These are phyloP conservation scores for Meteorus sp. DNA, from an alignment of 1,140 invertebrate genomes.

Conservation along the genomic window DNA sequence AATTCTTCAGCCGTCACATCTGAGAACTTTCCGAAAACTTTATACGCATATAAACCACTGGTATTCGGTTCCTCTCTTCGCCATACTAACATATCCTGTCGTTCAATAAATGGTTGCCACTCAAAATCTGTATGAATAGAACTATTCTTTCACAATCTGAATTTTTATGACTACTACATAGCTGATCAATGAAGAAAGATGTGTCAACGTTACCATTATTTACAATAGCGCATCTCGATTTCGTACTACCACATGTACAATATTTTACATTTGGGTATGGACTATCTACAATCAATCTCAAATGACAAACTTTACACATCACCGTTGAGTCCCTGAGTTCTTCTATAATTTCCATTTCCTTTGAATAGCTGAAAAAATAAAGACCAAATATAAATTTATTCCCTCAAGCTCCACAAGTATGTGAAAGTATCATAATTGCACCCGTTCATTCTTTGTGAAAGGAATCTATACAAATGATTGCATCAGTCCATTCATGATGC, in stretches of 20 bases:
- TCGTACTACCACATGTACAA: constrained; percentile 54
- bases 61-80: constrained; percentile 67
- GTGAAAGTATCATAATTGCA: too few relatives aligned
- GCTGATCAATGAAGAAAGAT: neutral
- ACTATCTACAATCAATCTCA: constrained; percentile 63
- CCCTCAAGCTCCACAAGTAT: too few relatives aligned
- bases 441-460: too few relatives aligned
- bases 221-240: constrained; percentile 20
- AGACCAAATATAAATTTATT: neutral
- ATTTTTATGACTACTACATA: constrained; percentile 8
- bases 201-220: constrained; percentile 38
- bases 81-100: constrained; percentile 81
- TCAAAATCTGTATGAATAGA: constrained; percentile 38
- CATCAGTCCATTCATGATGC: too few relatives aligned
- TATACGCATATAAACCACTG: constrained; percentile 75
- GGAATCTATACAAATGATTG: too few relatives aligned
- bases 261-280: constrained; percentile 59
- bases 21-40: constrained; percentile 81
- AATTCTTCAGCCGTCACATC: constrained; percentile 81
- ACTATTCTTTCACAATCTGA: constrained; percentile 4
- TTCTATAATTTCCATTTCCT: constrained; percentile 60
- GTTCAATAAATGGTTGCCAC: constrained; percentile 80
- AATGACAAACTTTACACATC: constrained; percentile 63
- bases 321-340: constrained; percentile 63
- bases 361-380: constrained; percentile 47